Conservation (phyloP, 2,888 invertebrate genomes). For the Ormyrus rosae region DNA sequence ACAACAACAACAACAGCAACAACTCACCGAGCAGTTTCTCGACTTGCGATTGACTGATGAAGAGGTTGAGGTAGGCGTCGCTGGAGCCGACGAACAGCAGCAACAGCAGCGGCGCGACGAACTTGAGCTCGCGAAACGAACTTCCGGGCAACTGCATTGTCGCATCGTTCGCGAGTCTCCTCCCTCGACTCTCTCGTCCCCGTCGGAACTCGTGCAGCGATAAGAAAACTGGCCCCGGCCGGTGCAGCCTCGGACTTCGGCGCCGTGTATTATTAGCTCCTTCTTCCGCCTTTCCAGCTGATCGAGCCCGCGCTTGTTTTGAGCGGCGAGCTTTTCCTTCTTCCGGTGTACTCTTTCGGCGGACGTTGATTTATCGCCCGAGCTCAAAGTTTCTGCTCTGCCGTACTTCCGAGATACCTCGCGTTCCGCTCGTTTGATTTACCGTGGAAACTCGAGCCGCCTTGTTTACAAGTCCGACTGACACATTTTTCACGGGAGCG, state of each 20-base stretch:
- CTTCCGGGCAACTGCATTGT: constrained; percentile 74
- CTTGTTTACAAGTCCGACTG: too few species aligned
- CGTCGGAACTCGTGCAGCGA: background rate
- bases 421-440: too few species aligned
- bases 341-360: background rate
- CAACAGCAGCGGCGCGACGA: constrained; percentile 57
- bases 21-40: constrained; percentile 87
- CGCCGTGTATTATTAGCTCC: too few species aligned
- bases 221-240: background rate
- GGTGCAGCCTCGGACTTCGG: background rate
- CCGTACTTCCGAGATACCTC: too few species aligned
- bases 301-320: too few species aligned
- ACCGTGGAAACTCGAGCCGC: too few species aligned
- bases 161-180: constrained; percentile 62
- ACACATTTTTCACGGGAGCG: too few species aligned
- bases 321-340: background rate
- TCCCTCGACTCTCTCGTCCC: constrained; percentile 20
- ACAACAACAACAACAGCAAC: too few species aligned
- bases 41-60: constrained; percentile 88
- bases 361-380: background rate
- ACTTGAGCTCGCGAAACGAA: constrained; percentile 67
- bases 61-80: constrained; percentile 86
- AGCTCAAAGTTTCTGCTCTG: too few species aligned
- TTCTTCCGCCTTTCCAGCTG: too few species aligned
- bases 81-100: constrained; percentile 74